Conservation (phyloP, 2,888 invertebrate species). For the Clitarchus hookeri region DNA sequence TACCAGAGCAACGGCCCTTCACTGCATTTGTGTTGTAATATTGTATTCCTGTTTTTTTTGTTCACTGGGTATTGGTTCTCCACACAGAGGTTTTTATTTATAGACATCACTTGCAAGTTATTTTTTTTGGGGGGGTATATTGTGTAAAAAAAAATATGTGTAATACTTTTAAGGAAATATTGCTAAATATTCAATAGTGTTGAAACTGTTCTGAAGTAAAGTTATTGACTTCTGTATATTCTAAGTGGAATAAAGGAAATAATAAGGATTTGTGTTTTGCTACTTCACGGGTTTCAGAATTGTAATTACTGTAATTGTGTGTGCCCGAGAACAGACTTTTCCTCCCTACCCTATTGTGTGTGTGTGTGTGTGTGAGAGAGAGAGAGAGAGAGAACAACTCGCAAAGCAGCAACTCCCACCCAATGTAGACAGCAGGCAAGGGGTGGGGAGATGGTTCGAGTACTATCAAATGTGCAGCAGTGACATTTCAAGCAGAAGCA, state of each 20-base stretch:
- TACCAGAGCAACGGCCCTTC: not conserved
- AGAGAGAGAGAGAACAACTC: too few relatives aligned
- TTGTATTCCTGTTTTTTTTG: not conserved
- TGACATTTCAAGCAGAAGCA: too few relatives aligned
- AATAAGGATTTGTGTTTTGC: not conserved
- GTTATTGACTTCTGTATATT: not conserved
- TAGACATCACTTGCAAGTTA: not conserved
- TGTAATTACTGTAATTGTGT: too few relatives aligned
- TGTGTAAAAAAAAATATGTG: not conserved
- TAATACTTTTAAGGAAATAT: not conserved
- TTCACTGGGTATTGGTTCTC: not conserved
- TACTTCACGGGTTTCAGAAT: too few relatives aligned
- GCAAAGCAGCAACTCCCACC: too few relatives aligned
- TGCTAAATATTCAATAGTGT: not conserved
- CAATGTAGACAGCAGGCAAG: too few relatives aligned
- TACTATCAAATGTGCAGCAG: too few relatives aligned
- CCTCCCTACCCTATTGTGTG: too few relatives aligned
- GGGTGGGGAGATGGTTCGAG: too few relatives aligned
- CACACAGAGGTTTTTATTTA: not conserved
- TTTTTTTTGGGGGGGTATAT: not conserved
- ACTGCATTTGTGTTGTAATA: not conserved
- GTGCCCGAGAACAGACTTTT: too few relatives aligned
- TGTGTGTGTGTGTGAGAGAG: too few relatives aligned
- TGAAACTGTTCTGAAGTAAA: not conserved
- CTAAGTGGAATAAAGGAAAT: slow-evolving; percentile 14